Evolutionary conservation across 2,797 vertebrate species (phyloP).

Genomic region (Choloepus didactylus): DNA sequence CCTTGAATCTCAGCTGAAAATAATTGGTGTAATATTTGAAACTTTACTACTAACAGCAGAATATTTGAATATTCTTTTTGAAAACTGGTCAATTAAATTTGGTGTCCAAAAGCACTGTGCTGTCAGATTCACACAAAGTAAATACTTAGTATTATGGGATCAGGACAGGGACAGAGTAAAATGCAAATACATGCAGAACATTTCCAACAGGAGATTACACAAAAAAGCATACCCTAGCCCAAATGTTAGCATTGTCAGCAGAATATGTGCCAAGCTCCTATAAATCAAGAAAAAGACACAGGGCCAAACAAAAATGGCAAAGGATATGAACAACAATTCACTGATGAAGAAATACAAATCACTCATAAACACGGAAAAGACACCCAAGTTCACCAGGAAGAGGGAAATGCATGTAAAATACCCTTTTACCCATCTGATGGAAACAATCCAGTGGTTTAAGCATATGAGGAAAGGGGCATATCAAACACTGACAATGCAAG

Average conservation of each 20-base stretch:
- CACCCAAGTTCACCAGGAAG: not conserved
- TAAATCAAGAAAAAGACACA: not conserved
- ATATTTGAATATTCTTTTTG: not conserved
- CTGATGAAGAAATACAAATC: not conserved
- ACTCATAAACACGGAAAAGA: not conserved
- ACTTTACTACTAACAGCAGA: not conserved
- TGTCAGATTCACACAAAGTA: not conserved
- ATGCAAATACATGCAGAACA: not conserved
- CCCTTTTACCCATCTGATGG: not conserved
- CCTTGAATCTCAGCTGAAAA: not conserved
- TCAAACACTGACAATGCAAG: not conserved
- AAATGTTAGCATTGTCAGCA: not conserved
- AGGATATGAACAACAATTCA: not conserved
- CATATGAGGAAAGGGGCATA: not conserved
- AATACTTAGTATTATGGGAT: not conserved
- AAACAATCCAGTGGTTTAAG: not conserved
- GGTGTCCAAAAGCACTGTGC: not conserved
- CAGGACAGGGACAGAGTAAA: not conserved
- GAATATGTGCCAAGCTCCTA: not conserved
- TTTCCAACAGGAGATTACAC: not conserved
- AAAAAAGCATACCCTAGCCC: not conserved
- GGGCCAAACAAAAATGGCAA: not conserved
- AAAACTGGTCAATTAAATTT: not conserved
- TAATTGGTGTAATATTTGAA: not conserved
- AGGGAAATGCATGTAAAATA: not conserved